These are phyloP conservation scores for Prenolepis imparis DNA, from an alignment of 2,888 invertebrate species.

Conservation along the genomic window DNA sequence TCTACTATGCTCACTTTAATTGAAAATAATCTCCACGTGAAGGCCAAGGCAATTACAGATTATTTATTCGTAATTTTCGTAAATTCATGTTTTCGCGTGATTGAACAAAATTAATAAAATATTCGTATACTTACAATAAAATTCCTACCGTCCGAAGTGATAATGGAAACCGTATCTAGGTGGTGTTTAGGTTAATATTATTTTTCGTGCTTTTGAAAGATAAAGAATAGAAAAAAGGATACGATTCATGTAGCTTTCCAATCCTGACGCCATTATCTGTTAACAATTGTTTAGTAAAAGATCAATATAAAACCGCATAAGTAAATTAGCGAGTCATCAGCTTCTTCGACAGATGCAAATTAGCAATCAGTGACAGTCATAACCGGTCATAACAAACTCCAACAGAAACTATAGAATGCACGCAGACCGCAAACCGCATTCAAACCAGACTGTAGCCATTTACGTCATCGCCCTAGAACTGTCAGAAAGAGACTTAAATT, in stretches of 20 bases:
- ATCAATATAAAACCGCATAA: slow-evolving; percentile 6
- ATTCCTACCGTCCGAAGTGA: slow-evolving; percentile 98
- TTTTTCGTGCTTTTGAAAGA: neutral
- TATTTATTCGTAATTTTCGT: neutral
- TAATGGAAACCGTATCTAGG: slow-evolving; percentile 95
- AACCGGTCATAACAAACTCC: neutral
- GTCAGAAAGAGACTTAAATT: too few relatives aligned
- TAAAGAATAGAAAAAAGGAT: slow-evolving; percentile 87
- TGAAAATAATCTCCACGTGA: neutral
- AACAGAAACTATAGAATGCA: too few relatives aligned
- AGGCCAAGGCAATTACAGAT: neutral
- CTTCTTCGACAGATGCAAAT: neutral
- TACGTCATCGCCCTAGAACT: too few relatives aligned
- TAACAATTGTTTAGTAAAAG: slow-evolving; percentile 52
- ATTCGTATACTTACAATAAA: slow-evolving; percentile 91
- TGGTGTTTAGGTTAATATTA: slow-evolving; percentile 65
- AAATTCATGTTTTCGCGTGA: neutral
- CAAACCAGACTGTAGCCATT: too few relatives aligned
- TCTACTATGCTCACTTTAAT: neutral
- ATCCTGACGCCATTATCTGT: slow-evolving; percentile 91
- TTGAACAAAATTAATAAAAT: neutral
- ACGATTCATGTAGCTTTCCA: slow-evolving; percentile 95
- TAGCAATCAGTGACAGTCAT: neutral
- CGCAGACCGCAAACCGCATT: too few relatives aligned
- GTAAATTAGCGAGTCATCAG: slow-evolving; percentile 9